Evolutionary conservation across 2,888 invertebrate species (phyloP).

Genomic region (Priocnemis perturbator): DNA sequence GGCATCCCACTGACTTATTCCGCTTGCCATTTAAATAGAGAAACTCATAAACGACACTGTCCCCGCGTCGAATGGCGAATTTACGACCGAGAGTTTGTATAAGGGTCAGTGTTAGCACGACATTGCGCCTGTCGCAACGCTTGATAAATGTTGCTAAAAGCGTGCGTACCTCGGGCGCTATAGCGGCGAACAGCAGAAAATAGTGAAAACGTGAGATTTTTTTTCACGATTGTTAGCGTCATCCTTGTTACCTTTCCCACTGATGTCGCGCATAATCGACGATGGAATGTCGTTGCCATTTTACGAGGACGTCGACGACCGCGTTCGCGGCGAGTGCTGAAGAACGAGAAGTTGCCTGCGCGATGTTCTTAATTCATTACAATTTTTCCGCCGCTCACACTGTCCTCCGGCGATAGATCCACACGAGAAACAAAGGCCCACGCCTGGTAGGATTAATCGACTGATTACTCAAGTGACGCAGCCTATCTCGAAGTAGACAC

Average conservation of each 20-base stretch:
- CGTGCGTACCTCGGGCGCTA: too few relatives aligned
- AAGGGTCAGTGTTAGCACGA: too few relatives aligned
- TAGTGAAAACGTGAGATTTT: background rate
- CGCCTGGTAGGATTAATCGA: conserved; percentile 27
- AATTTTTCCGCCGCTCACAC: background rate
- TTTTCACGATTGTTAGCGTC: conserved; percentile 7
- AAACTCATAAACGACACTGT: too few relatives aligned
- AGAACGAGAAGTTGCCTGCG: background rate
- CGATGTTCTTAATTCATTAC: conserved; percentile 4
- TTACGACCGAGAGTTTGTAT: too few relatives aligned
- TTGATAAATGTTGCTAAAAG: too few relatives aligned
- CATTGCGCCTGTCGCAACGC: too few relatives aligned
- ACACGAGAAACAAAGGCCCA: conserved; percentile 26
- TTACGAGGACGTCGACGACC: conserved; percentile 1
- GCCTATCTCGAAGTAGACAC: conserved; percentile 10
- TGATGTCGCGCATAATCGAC: conserved; percentile 10
- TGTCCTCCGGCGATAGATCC: conserved; percentile 14
- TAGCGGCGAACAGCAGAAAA: background rate
- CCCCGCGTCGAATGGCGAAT: too few relatives aligned
- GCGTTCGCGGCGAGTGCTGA: background rate
- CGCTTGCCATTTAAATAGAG: too few relatives aligned
- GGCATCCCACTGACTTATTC: too few relatives aligned
- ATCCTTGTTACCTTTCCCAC: conserved; percentile 4
- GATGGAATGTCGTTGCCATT: conserved; percentile 14
- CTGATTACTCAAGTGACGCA: conserved; percentile 28